phyloP scores from a whole-genome alignment of 2,113 vertebrate genomes.

The Sminthopsis crassicaudata region DNA sequence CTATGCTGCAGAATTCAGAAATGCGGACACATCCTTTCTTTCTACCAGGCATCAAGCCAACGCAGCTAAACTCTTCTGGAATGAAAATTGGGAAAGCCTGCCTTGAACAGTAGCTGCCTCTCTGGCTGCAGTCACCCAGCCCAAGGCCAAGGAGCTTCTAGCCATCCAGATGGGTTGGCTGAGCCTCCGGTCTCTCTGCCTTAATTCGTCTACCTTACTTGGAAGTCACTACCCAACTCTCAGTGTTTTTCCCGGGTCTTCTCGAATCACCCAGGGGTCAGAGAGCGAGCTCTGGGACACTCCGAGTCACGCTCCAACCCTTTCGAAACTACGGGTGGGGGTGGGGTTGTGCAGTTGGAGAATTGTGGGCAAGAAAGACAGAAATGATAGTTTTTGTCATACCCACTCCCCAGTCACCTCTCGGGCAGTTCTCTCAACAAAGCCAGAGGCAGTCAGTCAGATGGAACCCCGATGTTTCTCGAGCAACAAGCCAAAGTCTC shows the following conservation, averaged over 20 bases:
- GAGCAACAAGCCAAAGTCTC: neutral
- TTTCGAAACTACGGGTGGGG: neutral
- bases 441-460: neutral
- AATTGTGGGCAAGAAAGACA: neutral
- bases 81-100: neutral
- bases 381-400: neutral
- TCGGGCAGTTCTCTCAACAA: neutral
- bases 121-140: constrained; percentile 11
- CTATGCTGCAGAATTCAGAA: neutral
- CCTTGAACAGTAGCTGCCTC: neutral
- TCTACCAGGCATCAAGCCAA: neutral
- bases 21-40: neutral
- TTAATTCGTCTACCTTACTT: neutral
- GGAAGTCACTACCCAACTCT: neutral
- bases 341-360: neutral
- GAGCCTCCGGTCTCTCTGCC: neutral
- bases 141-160: constrained; percentile 48
- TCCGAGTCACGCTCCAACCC: neutral
- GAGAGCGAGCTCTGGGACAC: neutral
- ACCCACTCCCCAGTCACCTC: neutral
- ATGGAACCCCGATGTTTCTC: neutral
- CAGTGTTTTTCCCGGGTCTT: neutral
- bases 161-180: neutral
- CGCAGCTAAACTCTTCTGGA: neutral
- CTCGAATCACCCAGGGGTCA: neutral